Conservation (phyloP, 2,113 vertebrate genomes). For the Nothocercus nigrocapillus region DNA sequence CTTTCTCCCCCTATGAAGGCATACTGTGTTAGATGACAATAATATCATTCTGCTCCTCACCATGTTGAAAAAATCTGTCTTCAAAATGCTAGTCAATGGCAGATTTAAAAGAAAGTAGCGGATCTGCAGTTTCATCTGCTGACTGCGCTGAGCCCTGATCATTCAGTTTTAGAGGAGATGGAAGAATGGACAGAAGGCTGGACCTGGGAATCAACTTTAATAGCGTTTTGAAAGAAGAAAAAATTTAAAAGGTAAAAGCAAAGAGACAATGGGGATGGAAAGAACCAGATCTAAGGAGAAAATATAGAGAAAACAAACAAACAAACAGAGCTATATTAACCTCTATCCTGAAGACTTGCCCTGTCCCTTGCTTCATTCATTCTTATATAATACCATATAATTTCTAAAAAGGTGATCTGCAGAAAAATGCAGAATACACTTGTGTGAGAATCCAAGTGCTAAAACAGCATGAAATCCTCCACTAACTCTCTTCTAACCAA, state of each 20-base stretch:
- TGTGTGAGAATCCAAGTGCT: not conserved
- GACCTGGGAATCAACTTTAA: not conserved
- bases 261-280: not conserved
- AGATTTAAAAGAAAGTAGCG: not conserved
- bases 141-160: not conserved
- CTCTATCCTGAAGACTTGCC: not conserved
- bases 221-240: not conserved
- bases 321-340: not conserved
- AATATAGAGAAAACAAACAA: slow-evolving; percentile 17
- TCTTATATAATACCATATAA: not conserved
- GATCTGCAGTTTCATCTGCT: not conserved
- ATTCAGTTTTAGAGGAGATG: not conserved
- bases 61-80: not conserved
- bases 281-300: slow-evolving; percentile 17
- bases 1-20: not conserved
- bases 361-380: not conserved
- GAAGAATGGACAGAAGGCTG: not conserved
- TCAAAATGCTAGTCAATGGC: not conserved
- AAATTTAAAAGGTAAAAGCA: not conserved
- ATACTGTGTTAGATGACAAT: not conserved
- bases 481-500: not conserved
- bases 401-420: not conserved
- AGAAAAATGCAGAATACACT: not conserved
- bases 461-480: not conserved
- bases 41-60: not conserved